These are phyloP conservation scores for Drosophila sordidula DNA, from an alignment of 2,888 invertebrate genomes.

Conservation along the genomic window DNA sequence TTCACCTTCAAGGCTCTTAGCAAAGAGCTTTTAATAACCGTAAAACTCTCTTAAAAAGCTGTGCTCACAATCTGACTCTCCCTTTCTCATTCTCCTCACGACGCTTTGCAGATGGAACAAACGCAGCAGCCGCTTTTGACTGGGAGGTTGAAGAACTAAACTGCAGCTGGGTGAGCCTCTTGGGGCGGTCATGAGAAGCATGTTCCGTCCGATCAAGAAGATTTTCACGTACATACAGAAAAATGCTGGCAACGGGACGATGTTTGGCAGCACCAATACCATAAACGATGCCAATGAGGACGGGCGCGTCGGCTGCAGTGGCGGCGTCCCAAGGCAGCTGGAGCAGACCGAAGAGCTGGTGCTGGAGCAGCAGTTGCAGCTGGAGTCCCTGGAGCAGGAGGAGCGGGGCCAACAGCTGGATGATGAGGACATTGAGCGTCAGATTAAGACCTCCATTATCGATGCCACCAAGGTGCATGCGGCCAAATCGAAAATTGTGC, in stretches of 20 bases:
- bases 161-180: constrained; percentile 17
- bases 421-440: constrained; percentile 76
- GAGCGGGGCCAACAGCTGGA: constrained; percentile 10
- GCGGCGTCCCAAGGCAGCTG: background rate
- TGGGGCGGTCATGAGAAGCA: constrained; percentile 63
- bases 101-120: constrained; percentile 33
- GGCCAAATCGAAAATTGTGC: constrained; percentile 49
- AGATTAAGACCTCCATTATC: constrained; percentile 81
- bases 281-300: constrained; percentile 40
- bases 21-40: no score
- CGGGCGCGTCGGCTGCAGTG: constrained; percentile 20
- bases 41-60: no score
- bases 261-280: constrained; percentile 78
- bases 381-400: background rate
- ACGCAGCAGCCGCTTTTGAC: constrained; percentile 20
- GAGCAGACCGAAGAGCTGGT: constrained; percentile 12
- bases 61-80: background rate
- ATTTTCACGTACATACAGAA: constrained; percentile 84
- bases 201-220: constrained; percentile 85
- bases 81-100: background rate
- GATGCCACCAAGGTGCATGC: constrained; percentile 71
- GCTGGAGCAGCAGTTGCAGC: constrained; percentile 4
- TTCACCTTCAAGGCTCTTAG: no score
- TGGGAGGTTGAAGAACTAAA: constrained; percentile 29
- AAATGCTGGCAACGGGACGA: constrained; percentile 82